phyloP scores from a whole-genome alignment of 37 sponge, comb jelly and placozoan species.

The Dysidea cf. avara region DNA sequence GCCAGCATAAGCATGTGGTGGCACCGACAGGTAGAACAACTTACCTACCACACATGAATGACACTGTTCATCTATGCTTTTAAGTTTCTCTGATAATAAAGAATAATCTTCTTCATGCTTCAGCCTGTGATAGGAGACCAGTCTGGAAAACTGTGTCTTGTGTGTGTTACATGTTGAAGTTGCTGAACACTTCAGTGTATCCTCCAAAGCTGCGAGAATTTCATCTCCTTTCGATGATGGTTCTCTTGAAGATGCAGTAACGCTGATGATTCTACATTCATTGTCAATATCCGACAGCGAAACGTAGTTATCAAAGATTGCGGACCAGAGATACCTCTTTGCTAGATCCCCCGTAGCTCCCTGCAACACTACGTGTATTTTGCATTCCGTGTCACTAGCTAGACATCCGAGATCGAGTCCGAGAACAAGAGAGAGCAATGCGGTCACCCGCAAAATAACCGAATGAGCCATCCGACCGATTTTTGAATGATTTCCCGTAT shows the following conservation, averaged over 20 bases:
- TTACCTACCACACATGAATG: slow-evolving; percentile 27
- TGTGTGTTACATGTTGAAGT: too few relatives aligned
- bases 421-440: too few relatives aligned
- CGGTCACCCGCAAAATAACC: too few relatives aligned
- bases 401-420: too few relatives aligned
- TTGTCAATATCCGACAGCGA: too few relatives aligned
- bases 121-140: too few relatives aligned
- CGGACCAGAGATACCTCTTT: slow-evolving; percentile 72
- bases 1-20: slow-evolving; percentile 63
- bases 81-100: slow-evolving; percentile 8
- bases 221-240: not conserved
- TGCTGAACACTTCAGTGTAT: too few relatives aligned
- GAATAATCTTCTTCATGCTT: slow-evolving; percentile 39
- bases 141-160: too few relatives aligned
- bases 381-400: too few relatives aligned
- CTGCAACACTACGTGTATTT: slow-evolving; percentile 46
- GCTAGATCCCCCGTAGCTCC: slow-evolving; percentile 82
- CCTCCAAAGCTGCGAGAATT: not conserved
- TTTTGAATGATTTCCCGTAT: too few relatives aligned
- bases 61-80: not conserved
- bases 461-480: too few relatives aligned
- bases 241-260: slow-evolving; percentile 40
- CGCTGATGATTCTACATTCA: too few relatives aligned
- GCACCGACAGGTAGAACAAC: slow-evolving; percentile 79
- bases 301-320: slow-evolving; percentile 32